Evolutionary conservation across 2,113 vertebrate genomes (phyloP).

Genomic region (Hippocampus barbouri): DNA sequence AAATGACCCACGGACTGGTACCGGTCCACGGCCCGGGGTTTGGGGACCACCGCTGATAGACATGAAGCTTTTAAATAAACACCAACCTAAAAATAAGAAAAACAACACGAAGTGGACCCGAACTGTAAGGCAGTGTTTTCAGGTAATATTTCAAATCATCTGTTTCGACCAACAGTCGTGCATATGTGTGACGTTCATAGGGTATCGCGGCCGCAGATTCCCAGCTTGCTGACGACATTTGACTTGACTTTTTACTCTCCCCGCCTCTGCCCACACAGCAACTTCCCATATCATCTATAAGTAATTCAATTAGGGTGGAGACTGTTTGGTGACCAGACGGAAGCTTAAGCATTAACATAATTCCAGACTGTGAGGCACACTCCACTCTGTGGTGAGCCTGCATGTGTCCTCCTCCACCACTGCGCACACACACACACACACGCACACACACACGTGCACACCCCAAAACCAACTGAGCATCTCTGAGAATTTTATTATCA

Average conservation of each 20-base stretch:
- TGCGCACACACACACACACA: neutral
- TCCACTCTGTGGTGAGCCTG: constrained; percentile 47
- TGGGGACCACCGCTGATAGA: no score
- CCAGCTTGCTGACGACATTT: constrained; percentile 5
- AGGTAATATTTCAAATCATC: no score
- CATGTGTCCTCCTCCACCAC: constrained; percentile 17
- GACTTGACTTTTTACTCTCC: constrained; percentile 12
- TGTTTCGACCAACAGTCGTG: neutral
- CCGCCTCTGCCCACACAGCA: constrained; percentile 19
- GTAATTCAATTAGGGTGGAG: constrained; percentile 50
- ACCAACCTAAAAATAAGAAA: no score
- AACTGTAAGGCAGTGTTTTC: no score
- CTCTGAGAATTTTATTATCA: constrained; percentile 39
- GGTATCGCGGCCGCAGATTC: neutral
- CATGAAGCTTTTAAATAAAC: no score
- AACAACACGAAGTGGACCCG: no score
- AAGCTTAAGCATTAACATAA: constrained; percentile 64
- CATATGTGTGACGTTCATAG: neutral
- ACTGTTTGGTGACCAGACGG: constrained; percentile 53
- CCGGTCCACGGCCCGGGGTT: no score
- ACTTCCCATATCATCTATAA: constrained; percentile 29
- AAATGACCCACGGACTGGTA: no score
- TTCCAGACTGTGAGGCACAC: constrained; percentile 67
- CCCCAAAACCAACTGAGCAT: constrained; percentile 31
- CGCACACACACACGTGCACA: neutral